Base-by-base conservation (phyloP, 2,888 invertebrate genomes). In the Glaucopsyche alexis region DNA sequence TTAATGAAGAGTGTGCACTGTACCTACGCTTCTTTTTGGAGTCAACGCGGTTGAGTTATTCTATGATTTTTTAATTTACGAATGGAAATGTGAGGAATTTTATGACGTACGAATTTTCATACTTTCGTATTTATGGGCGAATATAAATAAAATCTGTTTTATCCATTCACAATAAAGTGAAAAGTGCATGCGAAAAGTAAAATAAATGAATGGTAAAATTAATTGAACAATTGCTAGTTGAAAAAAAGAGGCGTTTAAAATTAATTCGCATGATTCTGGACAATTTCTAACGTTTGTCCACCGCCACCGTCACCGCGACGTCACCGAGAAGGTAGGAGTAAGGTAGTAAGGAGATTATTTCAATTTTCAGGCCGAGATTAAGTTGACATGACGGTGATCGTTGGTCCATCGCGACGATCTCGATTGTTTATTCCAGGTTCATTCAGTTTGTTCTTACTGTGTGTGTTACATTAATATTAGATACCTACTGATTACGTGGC, bases 41-140 rank as follows among this genome's bases (percentile, higher is more conserved):
- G 60, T 60, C 60, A 29, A 38, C 60, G 29, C 38, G 38, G 60
- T 60, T 29, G 29, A 60, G 29, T 60, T 55, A 60, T 60, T 19
- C 29, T 60, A 60, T 60, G 60, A 38, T 60, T 60, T 60, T 60
- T 60, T 38, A 29, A 60, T 60, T 60, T 29, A 60, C 60, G 14
- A 38, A 60, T 29, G 29, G 60, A 60, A 38, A 60, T 38, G 13
- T 38, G 6, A 38, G 29, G 29, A 29, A 13, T 60, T 60, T 14
- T 29, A 29, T 60, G 60, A 60, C 13, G 60, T 60, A 29, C 60
- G 13, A 60, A 60, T 60, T 60, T 60, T 60, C 29, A 38, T 38
- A 6, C 29, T 13, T 11, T 38, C 60, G 60, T 29, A 13, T 60
- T 29, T 60, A 60, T 60, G 29, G 60, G 13, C 13, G 13, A 29